Evolutionary conservation across 2,113 vertebrate species (phyloP).

Genomic region (Platysteira castanea): DNA sequence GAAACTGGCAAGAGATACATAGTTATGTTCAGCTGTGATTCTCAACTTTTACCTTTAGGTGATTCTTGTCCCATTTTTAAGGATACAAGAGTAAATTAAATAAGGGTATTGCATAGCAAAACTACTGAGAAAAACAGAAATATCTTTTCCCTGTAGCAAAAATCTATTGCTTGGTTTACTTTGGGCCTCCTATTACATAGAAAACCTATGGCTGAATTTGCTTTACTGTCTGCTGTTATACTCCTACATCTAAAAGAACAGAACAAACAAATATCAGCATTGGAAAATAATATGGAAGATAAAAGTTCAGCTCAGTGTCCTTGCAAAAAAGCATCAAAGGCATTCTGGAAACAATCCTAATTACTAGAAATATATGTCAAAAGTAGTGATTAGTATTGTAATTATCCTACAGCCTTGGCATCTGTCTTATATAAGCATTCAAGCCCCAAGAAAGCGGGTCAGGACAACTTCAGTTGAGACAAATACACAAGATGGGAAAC

Average conservation of each 20-base stretch:
- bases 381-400: conserved; percentile 28
- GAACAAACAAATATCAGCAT: not conserved
- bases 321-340: conserved; percentile 3
- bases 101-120: not conserved
- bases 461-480: not conserved
- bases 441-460: conserved; percentile 11
- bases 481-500: not conserved
- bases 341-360: not conserved
- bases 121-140: not conserved
- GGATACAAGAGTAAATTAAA: conserved; percentile 12
- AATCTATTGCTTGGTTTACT: not conserved
- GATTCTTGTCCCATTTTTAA: not conserved
- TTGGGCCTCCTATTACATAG: not conserved
- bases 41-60: conserved; percentile 1
- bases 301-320: not conserved
- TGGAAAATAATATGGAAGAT: not conserved
- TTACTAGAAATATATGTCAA: conserved; percentile 12
- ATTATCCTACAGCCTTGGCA: conserved; percentile 12
- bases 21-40: not conserved
- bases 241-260: not conserved
- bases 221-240: not conserved
- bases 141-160: not conserved
- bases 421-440: conserved; percentile 4
- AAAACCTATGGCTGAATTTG: conserved; percentile 9
- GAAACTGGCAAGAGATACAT: not conserved